phyloP scores from a whole-genome alignment of 2,888 invertebrate species.

The Imbricaverruca yamaguchii region DNA sequence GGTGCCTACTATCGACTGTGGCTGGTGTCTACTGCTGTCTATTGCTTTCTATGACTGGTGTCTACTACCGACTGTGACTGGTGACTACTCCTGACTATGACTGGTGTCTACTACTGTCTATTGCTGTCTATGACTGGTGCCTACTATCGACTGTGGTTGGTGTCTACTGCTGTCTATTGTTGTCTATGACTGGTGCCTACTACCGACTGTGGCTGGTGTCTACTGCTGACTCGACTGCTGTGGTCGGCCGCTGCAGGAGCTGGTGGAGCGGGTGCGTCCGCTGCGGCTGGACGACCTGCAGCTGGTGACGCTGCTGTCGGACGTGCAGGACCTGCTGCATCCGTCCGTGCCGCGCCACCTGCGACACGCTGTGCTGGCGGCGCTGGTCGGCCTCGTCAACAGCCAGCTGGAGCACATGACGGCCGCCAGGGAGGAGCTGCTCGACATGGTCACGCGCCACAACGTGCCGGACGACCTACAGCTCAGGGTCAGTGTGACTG shows the following conservation, averaged over 20 bases:
- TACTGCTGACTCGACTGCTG: neutral
- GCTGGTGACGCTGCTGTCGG: conserved; percentile 4
- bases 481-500: neutral
- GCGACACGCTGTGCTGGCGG: neutral
- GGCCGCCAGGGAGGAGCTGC: neutral
- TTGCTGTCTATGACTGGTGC: neutral
- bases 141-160: neutral
- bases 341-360: neutral
- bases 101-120: neutral
- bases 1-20: neutral
- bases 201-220: too few relatives aligned
- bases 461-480: neutral
- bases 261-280: neutral
- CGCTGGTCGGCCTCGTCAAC: neutral
- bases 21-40: neutral
- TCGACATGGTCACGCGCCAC: neutral
- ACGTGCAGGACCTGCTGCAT: neutral
- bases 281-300: conserved; percentile 17
- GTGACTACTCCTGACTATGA: too few relatives aligned
- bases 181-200: neutral
- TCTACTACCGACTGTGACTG: too few relatives aligned
- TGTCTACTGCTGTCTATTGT: neutral
- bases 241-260: neutral
- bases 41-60: neutral
- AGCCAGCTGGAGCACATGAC: conserved; percentile 17